Evolutionary conservation across 92 coral and sea anemone genomes (phyloP).

Genomic region (Umimayanthus kanabou): DNA sequence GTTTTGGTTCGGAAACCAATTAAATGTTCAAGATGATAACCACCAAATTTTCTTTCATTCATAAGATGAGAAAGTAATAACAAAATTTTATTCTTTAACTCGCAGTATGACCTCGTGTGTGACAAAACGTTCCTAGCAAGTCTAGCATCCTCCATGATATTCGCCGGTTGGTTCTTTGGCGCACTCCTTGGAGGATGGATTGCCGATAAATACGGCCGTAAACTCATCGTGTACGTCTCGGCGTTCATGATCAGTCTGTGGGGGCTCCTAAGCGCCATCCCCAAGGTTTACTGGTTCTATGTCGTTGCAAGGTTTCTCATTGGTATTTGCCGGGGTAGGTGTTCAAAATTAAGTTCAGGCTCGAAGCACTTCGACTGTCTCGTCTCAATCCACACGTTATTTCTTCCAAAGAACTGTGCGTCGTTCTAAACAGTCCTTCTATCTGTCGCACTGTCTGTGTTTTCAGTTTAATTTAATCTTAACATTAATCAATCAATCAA

Average conservation of each 20-base stretch:
- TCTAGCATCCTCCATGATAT: constrained; percentile 76
- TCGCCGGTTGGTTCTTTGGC: constrained; percentile 83
- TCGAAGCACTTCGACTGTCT: neutral
- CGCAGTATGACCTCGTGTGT: constrained; percentile 89
- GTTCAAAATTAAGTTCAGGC: neutral
- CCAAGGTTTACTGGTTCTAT: constrained; percentile 77
- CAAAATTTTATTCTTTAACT: neutral
- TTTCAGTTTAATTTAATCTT: neutral
- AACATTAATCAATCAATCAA: neutral
- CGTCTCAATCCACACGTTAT: neutral
- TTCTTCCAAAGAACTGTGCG: no score
- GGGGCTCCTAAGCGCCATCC: constrained; percentile 69
- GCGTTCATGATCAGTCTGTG: constrained; percentile 57
- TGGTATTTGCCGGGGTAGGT: constrained; percentile 82
- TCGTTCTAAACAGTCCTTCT: no score
- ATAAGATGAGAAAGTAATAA: no score
- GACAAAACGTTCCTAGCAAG: constrained; percentile 74
- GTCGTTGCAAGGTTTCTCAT: constrained; percentile 69
- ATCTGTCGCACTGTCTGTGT: neutral
- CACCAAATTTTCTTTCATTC: no score
- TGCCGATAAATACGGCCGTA: constrained; percentile 84
- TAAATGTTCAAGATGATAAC: no score
- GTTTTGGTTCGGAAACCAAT: no score
- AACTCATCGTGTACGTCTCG: constrained; percentile 60
- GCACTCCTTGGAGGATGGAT: constrained; percentile 67